A percentile compares a stretch with the other conserved stretches of the same genome.
Conservation (phyloP, 2,113 vertebrate species). For the Amia ocellicauda region DNA sequence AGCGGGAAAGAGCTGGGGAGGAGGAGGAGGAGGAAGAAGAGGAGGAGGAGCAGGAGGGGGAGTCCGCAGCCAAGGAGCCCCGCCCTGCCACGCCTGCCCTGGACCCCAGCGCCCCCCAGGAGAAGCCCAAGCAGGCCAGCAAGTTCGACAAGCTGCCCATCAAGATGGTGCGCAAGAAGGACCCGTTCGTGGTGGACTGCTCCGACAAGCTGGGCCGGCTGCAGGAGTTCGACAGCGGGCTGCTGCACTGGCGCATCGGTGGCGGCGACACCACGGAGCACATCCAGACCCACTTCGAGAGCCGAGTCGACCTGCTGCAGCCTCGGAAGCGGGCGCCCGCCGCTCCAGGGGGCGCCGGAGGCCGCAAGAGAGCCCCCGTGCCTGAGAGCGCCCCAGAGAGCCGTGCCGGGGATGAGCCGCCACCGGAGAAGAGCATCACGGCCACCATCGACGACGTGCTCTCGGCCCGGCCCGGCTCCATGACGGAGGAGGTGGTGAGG, state of each 20-base stretch:
- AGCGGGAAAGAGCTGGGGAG: slow-evolving; percentile 39
- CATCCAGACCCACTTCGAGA: slow-evolving; percentile 97
- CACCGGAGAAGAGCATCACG: slow-evolving; percentile 71
- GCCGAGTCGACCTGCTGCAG: slow-evolving; percentile 71
- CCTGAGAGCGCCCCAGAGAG: slow-evolving; percentile 58
- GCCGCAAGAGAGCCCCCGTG: slow-evolving; percentile 57
- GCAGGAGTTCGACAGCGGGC: slow-evolving; percentile 93
- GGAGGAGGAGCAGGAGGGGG: slow-evolving; percentile 37
- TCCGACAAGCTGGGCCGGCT: slow-evolving; percentile 79
- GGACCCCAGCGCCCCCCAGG: slow-evolving; percentile 53
- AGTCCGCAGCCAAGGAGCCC: slow-evolving; percentile 35
- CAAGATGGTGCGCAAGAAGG: slow-evolving; percentile 87
- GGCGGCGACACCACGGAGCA: slow-evolving; percentile 96
- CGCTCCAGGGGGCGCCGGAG: slow-evolving; percentile 30
- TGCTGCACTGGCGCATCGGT: slow-evolving; percentile 94
- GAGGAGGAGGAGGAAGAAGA: slow-evolving; percentile 46
- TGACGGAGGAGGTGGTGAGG: slow-evolving; percentile 72
- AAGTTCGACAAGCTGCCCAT: slow-evolving; percentile 96
- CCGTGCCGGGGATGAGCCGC: slow-evolving; percentile 47
- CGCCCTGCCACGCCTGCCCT: slow-evolving; percentile 31
- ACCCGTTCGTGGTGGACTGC: slow-evolving; percentile 83
- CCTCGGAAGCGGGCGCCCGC: slow-evolving; percentile 64
- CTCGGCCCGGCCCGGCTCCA: slow-evolving; percentile 74
- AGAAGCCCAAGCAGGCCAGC: slow-evolving; percentile 81
- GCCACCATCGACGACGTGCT: slow-evolving; percentile 87